Conservation (phyloP, 2,797 vertebrate genomes). For the Neopelma chrysocephalum region DNA sequence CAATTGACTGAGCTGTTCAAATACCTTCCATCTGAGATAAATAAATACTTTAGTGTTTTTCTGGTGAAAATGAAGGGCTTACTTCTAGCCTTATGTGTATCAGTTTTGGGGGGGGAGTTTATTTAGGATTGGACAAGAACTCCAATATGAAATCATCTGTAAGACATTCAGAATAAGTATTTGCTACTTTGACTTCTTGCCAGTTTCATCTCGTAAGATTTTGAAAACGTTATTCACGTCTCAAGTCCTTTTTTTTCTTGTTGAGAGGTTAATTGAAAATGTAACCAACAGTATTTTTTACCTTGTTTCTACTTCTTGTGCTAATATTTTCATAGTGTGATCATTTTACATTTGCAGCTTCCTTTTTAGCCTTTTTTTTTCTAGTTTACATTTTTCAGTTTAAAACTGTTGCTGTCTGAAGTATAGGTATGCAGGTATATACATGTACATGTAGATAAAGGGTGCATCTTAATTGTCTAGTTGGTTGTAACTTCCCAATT, state of each 20-base stretch:
- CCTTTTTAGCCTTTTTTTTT: background rate
- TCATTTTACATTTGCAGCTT: background rate
- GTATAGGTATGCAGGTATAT: background rate
- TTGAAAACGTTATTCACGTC: background rate
- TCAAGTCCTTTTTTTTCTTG: background rate
- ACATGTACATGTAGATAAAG: background rate
- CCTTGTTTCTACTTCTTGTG: background rate
- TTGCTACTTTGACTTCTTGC: background rate
- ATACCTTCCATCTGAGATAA: background rate
- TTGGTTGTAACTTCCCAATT: background rate
- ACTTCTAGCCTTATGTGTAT: background rate
- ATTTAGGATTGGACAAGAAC: background rate
- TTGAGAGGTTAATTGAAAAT: background rate
- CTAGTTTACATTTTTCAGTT: background rate
- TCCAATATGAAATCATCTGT: background rate
- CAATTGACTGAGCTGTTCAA: background rate
- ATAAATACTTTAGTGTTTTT: background rate
- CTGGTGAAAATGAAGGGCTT: background rate
- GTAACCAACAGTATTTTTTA: background rate
- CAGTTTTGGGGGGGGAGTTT: accelerated
- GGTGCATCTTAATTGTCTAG: background rate
- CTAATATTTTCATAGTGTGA: background rate
- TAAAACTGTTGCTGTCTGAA: background rate
- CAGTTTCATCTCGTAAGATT: background rate
- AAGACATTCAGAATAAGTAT: background rate